Base-by-base conservation (phyloP, 1,140 invertebrate genomes). In the Tetramorium simillimum region DNA sequence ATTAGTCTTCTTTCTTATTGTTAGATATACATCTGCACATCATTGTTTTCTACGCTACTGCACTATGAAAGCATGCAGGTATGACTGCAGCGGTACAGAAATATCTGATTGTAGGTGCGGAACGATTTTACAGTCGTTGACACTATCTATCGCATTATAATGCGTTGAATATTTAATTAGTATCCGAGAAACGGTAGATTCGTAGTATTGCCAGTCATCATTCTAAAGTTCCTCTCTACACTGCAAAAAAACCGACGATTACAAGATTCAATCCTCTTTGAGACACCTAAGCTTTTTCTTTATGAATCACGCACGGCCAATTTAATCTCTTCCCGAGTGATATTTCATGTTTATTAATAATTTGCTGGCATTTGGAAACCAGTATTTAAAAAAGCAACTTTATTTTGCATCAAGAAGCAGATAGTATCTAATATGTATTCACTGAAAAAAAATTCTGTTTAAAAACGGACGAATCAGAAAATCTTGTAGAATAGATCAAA, bases 161-260 rank as follows among this genome's bases (percentile, higher is more conserved):
- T 72, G 84, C n/a, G 28, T 62, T 92, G 92, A 90, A 92, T 93
- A 89, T 88, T 33, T 33, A 33, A 33, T 33, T 92, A 92, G 92
- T 92, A 89, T 86, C 80, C 56, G 81, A 86, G 89, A 89, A 92
- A 92, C 80, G 90, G 85, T 90, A 89, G 87, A 56, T 77, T 72
- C 75, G 53, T 63, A 77, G 62, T 86, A 80, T 84, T 33, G 65
- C 67, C 12, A 53, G 56, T 51, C 46, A 60, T 87, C 58, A 14
- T 28, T 18, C 21, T 3, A 14, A 72, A 2, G 12, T 24, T 18
- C 14, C 14, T 3, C 9, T 33, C 46, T 33, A 9, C 24, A 53
- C 3, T 16, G 7, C 21, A 33, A 21, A 46, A 28, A 70, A 49
- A 49, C 7, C 14, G 16, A 49, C 24, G 24, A 40, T n/a, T 37